A percentile compares a stretch with the other conserved stretches of the same genome.
Evolutionary conservation across 2,113 vertebrate species (phyloP).

Genomic region (Syngnathus scovelli): DNA sequence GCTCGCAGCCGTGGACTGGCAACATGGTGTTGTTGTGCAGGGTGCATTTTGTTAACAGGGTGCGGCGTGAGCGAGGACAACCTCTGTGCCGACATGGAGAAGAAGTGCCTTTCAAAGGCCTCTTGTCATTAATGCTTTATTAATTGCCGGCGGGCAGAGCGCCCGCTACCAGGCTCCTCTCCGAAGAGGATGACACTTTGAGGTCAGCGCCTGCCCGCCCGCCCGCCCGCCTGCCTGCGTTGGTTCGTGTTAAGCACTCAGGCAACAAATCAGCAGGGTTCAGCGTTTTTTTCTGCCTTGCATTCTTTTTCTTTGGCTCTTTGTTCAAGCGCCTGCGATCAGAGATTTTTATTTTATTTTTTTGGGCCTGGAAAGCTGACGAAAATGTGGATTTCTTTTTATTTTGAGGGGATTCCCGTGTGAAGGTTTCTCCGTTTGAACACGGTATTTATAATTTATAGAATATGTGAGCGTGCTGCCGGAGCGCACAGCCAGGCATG

Average conservation of each 20-base stretch:
- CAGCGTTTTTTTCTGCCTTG: conserved; percentile 55
- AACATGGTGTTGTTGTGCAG: conserved; percentile 9
- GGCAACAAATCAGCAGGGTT: conserved; percentile 85
- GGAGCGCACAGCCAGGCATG: neutral
- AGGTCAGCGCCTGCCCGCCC: conserved; percentile 87
- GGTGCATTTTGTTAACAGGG: conserved; percentile 71
- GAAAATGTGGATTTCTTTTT: conserved; percentile 30
- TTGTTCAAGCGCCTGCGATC: conserved; percentile 48
- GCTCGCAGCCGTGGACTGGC: neutral
- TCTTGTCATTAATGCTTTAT: conserved; percentile 99
- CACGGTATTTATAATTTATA: conserved; percentile 56
- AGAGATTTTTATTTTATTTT: conserved; percentile 33
- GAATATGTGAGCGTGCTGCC: conserved; percentile 23
- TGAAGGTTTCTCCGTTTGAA: conserved; percentile 26
- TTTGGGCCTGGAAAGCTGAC: conserved; percentile 27
- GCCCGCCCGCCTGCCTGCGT: neutral
- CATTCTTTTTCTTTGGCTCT: conserved; percentile 37
- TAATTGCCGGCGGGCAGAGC: conserved; percentile 89
- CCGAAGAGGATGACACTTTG: conserved; percentile 94
- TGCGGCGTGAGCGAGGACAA: conserved; percentile 58
- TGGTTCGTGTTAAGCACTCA: conserved; percentile 61
- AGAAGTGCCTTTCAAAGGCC: conserved; percentile 91
- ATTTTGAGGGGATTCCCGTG: conserved; percentile 10
- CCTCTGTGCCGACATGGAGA: conserved; percentile 73
- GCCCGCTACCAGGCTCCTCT: conserved; percentile 78